These are phyloP conservation scores for Tridacna crocea DNA, from an alignment of 2,888 invertebrate species.

Conservation along the genomic window DNA sequence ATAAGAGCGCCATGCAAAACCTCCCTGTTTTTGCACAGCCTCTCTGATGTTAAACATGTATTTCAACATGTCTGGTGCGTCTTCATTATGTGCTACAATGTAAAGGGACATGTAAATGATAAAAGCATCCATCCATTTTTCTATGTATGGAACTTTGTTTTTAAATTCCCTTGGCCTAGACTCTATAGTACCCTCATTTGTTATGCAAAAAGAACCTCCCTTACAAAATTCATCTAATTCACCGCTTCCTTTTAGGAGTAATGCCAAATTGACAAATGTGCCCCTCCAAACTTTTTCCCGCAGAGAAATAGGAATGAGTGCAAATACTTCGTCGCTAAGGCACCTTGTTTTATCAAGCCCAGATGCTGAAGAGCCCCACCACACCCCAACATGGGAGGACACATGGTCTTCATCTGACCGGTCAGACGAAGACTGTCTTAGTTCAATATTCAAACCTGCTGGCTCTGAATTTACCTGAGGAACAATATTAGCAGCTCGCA, in stretches of 20 bases:
- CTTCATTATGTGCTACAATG: background rate
- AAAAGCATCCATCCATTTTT: background rate
- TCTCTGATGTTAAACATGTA: constrained; percentile 4
- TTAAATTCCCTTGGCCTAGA: background rate
- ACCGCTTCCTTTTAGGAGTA: constrained; percentile 30
- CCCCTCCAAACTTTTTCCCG: constrained; percentile 25
- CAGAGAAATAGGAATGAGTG: constrained; percentile 28
- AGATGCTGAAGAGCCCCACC: background rate
- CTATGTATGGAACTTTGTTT: background rate
- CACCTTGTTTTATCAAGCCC: background rate
- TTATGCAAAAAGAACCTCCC: constrained; percentile 17
- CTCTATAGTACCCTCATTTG: constrained; percentile 10
- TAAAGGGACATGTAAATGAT: background rate
- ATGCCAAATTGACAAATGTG: constrained; percentile 39
- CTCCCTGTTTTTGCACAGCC: background rate
- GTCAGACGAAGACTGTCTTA: background rate
- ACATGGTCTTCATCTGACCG: background rate
- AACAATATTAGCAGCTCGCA: background rate
- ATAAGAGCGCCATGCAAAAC: too few species aligned
- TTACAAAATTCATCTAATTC: constrained; percentile 8
- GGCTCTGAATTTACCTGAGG: background rate
- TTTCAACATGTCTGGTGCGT: background rate
- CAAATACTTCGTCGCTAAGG: constrained; percentile 27
- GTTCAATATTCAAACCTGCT: background rate
- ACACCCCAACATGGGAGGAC: background rate